Percentiles rank a stretch among this genome's conserved stretches.
Evolutionary conservation across 2,113 vertebrate species (phyloP).

Genomic region (Rhagologus leucostigma): DNA sequence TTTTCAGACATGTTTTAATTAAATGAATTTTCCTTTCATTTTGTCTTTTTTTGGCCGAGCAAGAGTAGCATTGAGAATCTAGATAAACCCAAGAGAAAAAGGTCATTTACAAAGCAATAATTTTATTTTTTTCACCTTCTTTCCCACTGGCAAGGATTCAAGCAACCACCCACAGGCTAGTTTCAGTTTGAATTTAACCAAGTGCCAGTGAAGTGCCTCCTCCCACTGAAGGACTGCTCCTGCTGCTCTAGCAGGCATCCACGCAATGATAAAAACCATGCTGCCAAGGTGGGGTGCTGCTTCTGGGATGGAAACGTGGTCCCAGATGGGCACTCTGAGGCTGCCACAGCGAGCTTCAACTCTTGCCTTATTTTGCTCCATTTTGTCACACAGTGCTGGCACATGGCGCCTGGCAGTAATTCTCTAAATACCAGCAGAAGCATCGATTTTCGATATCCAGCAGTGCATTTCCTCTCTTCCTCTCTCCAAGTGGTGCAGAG

Average conservation of each 20-base stretch:
- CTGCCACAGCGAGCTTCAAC: neutral
- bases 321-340: neutral
- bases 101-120: neutral
- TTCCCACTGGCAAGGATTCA: neutral
- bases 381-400: neutral
- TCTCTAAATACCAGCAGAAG: neutral
- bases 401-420: neutral
- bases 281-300: neutral
- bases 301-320: neutral
- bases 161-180: neutral
- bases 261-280: accelerated
- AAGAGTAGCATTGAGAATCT: neutral
- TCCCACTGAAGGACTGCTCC: neutral
- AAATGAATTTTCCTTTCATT: neutral
- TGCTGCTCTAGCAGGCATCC: neutral
- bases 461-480: neutral
- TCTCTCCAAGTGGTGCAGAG: neutral
- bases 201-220: neutral
- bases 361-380: neutral
- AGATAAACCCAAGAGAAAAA: neutral
- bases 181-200: neutral
- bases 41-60: neutral
- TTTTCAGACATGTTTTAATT: neutral
- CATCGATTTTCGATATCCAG: neutral
- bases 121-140: neutral